A percentile compares a stretch with the other conserved stretches of the same genome.
These are phyloP conservation scores for Geothlypis trichas DNA, from an alignment of 2,113 vertebrate genomes.

Conservation along the genomic window DNA sequence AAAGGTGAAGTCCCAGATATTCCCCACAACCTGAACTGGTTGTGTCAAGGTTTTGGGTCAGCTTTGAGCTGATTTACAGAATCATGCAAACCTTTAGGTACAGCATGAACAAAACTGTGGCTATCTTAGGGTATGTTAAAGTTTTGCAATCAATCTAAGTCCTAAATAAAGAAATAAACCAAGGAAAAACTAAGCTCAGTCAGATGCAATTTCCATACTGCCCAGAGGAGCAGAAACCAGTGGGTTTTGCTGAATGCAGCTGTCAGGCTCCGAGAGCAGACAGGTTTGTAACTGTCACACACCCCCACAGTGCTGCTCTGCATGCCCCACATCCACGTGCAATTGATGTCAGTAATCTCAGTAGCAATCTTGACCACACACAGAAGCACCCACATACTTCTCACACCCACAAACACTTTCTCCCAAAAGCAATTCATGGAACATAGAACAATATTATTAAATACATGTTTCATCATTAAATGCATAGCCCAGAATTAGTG, in stretches of 20 bases:
- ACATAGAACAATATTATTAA: neutral
- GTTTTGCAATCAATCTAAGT: neutral
- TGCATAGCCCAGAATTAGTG: neutral
- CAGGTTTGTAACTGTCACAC: slow-evolving; percentile 57
- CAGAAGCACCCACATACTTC: slow-evolving; percentile 59
- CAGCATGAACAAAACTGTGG: neutral
- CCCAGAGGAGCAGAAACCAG: slow-evolving; percentile 31
- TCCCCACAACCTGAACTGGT: neutral
- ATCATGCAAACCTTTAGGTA: neutral
- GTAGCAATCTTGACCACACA: slow-evolving; percentile 49
- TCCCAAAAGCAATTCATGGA: slow-evolving; percentile 25
- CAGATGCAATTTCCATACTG: neutral
- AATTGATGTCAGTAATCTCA: slow-evolving; percentile 33
- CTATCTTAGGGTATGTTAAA: neutral
- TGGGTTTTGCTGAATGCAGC: neutral
- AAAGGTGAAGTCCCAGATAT: neutral
- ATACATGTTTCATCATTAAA: neutral
- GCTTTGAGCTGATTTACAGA: neutral
- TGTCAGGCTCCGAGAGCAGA: slow-evolving; percentile 25
- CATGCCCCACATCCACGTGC: slow-evolving; percentile 17
- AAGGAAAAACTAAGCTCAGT: neutral
- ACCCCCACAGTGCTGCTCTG: slow-evolving; percentile 40
- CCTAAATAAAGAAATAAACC: neutral
- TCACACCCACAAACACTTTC: slow-evolving; percentile 61
- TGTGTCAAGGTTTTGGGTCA: neutral